Base-by-base conservation (phyloP, 30 jellyfish, hydroid and myxozoan species). In the Chironex yamaguchii region DNA sequence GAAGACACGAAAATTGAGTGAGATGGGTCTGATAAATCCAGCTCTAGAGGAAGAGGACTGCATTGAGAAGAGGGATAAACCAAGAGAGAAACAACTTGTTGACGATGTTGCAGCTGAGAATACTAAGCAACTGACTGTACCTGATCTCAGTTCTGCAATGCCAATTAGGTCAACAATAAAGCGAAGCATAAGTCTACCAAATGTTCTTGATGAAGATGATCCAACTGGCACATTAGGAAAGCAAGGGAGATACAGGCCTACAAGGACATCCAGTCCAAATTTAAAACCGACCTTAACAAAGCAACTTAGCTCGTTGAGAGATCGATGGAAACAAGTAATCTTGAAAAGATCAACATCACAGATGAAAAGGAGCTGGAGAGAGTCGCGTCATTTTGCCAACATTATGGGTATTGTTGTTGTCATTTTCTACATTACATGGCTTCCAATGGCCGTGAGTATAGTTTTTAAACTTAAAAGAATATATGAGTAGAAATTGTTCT, bases 321-420 rank as follows among this genome's bases (percentile, higher is more conserved):
- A 71, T 34, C 49, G 62, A 34, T 48, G 66, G 32, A 49, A 67
- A 17, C 72, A 49, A 0, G 69, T 84, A 0, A 27, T 83, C 26
- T 1, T 83, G 71, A 30, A 68, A 36, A 51, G 34, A 31, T 34
- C 49, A 17, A 58, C 67, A 9, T 0, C 67, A 2, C 29, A 64
- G 17, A 86, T n/a, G 42, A 68, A 52, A 20, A 49, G 81, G 49
- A 83, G 71, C 26, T 76, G 95, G 89, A 36, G 35, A 48, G 98
- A 92, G 42, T 81, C 90, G 22, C 92, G 71, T 36, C 95, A 69
- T 74, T 86, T 92, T 52, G 96, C 98, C 21, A 82, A 73, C 66
- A 72, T 92, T 54, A 92, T 92, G 98, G 98, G 96, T 2, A 88
- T 70, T 25, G 91, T 92, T 14, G 98, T 92, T 17, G 69, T 86